Conservation (phyloP, 2,113 vertebrate genomes). For the Ia io region DNA sequence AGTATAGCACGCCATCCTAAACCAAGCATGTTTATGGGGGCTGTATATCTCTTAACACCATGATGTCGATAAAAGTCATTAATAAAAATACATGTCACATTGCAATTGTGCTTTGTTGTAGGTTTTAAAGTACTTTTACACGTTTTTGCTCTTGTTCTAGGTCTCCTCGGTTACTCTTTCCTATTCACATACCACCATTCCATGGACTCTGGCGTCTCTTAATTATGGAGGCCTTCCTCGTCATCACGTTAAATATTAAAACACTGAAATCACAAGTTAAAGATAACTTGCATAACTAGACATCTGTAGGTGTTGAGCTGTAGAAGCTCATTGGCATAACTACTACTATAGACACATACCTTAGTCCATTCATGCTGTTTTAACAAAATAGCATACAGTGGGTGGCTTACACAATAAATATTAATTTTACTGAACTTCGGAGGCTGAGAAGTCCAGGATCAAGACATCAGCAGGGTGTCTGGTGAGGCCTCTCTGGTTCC, state of each 20-base stretch:
- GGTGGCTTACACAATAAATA: background rate
- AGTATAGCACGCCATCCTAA: rapidly evolving
- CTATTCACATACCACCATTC: background rate
- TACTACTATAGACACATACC: background rate
- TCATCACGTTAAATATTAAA: background rate
- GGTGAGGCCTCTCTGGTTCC: background rate
- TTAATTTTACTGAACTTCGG: background rate
- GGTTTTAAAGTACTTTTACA: background rate
- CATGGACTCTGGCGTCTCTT: background rate
- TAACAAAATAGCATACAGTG: background rate
- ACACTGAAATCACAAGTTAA: background rate
- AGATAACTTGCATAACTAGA: background rate
- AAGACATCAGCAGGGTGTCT: background rate
- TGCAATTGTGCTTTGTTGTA: rapidly evolving
- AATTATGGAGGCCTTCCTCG: background rate
- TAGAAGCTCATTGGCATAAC: background rate
- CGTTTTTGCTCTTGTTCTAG: background rate
- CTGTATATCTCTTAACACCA: background rate
- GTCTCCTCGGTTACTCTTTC: background rate
- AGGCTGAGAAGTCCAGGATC: background rate
- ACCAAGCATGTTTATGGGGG: too few relatives aligned
- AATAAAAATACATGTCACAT: background rate
- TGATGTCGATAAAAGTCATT: background rate
- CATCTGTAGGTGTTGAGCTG: background rate
- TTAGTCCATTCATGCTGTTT: background rate